phyloP scores from a whole-genome alignment of 35 echinoderm and acorn worm genomes.

The Apostichopus californicus region DNA sequence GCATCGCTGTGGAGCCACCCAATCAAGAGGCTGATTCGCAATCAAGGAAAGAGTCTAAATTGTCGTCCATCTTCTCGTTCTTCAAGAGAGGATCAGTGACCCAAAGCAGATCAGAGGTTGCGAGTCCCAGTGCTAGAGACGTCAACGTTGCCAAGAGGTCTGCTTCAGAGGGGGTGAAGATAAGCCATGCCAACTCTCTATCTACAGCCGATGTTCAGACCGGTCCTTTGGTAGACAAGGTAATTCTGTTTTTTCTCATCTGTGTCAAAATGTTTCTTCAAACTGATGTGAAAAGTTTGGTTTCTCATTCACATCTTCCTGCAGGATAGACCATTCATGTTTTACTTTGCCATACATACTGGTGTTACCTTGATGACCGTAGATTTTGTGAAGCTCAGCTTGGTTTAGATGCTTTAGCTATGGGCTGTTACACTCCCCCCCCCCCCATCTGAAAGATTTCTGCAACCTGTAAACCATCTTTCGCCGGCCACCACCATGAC shows the following conservation, averaged over 20 bases:
- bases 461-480: too few species aligned
- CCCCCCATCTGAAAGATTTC: too few species aligned
- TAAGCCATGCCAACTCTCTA: neutral
- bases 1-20: neutral
- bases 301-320: too few species aligned
- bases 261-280: neutral
- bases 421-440: too few species aligned
- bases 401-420: too few species aligned
- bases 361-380: too few species aligned
- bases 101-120: neutral
- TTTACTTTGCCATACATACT: too few species aligned
- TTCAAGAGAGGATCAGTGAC: conserved; percentile 21
- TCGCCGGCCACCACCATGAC: too few species aligned
- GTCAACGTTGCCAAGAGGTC: neutral
- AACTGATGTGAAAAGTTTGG: neutral
- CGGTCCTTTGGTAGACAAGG: neutral
- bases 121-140: neutral
- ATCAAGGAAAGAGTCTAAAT: neutral
- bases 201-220: neutral
- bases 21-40: neutral
- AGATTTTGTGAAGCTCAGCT: too few species aligned
- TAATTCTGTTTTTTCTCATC: neutral
- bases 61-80: conserved; percentile 16
- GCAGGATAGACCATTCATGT: too few species aligned
- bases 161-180: neutral